Evolutionary conservation across 2,113 vertebrate genomes (phyloP).

Genomic region (Crocuta crocuta): DNA sequence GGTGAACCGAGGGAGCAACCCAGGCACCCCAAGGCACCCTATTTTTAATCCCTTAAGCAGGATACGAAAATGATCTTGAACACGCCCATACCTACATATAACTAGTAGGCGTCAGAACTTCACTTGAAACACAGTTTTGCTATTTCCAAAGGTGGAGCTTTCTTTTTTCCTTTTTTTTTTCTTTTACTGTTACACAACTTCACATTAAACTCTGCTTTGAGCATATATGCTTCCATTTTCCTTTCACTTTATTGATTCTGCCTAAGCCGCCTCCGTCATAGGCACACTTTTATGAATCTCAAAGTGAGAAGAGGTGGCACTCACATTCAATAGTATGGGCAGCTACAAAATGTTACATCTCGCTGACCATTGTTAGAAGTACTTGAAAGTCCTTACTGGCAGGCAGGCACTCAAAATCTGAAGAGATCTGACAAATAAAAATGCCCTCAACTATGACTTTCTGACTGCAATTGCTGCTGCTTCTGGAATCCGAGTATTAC

Average conservation of each 20-base stretch:
- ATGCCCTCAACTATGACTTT: not conserved
- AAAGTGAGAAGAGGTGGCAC: not conserved
- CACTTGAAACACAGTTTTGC: not conserved
- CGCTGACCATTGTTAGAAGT: not conserved
- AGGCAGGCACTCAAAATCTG: not conserved
- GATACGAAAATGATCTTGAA: slow-evolving; percentile 19
- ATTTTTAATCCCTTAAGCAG: not conserved
- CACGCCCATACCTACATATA: not conserved
- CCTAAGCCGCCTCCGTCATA: not conserved
- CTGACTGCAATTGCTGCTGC: not conserved
- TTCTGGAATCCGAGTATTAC: not conserved
- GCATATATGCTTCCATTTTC: not conserved
- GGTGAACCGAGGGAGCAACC: no score
- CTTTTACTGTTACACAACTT: not conserved
- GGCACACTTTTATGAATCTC: not conserved
- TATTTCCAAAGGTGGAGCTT: not conserved
- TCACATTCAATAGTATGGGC: not conserved
- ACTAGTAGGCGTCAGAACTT: not conserved
- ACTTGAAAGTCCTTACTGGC: slow-evolving; percentile 18
- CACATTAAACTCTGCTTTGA: slow-evolving; percentile 16
- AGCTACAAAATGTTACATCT: not conserved
- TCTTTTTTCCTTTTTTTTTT: not conserved
- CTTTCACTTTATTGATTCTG: not conserved
- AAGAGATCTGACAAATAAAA: slow-evolving; percentile 22
- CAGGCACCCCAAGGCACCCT: no score